Evolutionary conservation across 1,140 invertebrate species (phyloP), one percentile per base, ranked within the genome.

Genomic region (Aphaenogaster ashmeadi): DNA sequence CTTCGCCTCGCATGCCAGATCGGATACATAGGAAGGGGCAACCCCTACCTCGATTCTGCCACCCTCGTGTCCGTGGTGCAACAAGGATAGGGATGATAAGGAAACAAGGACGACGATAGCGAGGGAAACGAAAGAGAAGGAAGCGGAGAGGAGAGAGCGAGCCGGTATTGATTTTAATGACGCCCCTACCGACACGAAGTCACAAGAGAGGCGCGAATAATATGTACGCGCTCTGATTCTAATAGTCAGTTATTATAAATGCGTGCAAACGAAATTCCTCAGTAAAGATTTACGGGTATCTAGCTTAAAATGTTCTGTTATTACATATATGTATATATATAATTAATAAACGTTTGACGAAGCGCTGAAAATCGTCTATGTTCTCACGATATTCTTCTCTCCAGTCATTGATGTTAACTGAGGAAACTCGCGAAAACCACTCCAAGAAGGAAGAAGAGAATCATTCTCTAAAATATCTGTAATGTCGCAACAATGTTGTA

Each of bases 161-260:
- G 91, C 92, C 91, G 91, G 95, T 95, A 95, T 95, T 95, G 95
- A 95, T 95, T 95, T 95, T 95, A 95, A 95, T 95, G 95, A 95
- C 93, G 93, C 91, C 91, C 94, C 93, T 92, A 92, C 94, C 91
- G 90, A 87, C 90, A 92, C 89, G 91, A 93, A 94, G 93, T 94
- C 92, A 92, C 92, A 87, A 93, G 91, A 91, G 91, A 94, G 92
- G 93, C 93, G 93, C 92, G 92, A 95, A 95, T 91, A 93, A 93
- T 94, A 92, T 92, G 86, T 88, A 92, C 92, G 92, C 92, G 91
- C 91, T 94, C 90, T 89, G 91, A 91, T 93, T 93, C 77, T 86
- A 69, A 67, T 87, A 91, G 71, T 71, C 74, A 21, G 33, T 33
- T 72, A 83, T 71, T 66, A 86, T 67, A 88, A 44, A 72, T 83